Evolutionary conservation across 2,888 invertebrate genomes (phyloP), one percentile per base, ranked within the genome.

Genomic region (Tetragonisca angustula): DNA sequence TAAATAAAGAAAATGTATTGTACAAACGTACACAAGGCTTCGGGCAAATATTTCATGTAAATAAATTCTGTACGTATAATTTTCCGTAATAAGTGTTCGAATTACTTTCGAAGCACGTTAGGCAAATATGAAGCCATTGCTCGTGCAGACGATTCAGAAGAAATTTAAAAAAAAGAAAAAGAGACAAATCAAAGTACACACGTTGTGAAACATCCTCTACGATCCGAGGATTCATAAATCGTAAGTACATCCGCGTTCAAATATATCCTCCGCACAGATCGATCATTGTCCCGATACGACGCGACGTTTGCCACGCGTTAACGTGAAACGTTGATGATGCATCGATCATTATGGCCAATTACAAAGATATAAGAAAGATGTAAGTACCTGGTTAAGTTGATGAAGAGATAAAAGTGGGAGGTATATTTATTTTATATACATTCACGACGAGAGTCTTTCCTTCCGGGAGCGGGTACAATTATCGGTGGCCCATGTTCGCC

Each of bases 331-430:
- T 70, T 81, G 77, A 77, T 36, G 67, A 36, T 17, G 52, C 74
- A 74, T 81, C 77, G 65, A 81, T 56, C 74, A 52, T 52, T 74
- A 67, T 62, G 72, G 59, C 61, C 81, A 84, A 84, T 84, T 84
- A 81, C 71, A 62, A 67, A 27, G 56, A 68, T 49, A 56, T 76
- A 72, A 61, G 43, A 43, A 43, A 43, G 43, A 43, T 43, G 43
- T 43, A 43, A 43, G 43, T 43, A 43, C 43, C 43, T 61, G 15
- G 70, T 77, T 52, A 76, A 64, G 32, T 65, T 27, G 52, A 52
- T 5, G 27, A 52, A 27, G 52, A 69, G 19, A 65, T 24, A 43
- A 62, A 52, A 69, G 70, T 83, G 43, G 43, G 43, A 43, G 43
- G 43, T 43, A 43, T 43, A 43, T 43, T 43, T 43, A 9, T 43